These are phyloP conservation scores for Cremastinae sp. DNA, from an alignment of 2,888 invertebrate genomes.

Conservation along the genomic window DNA sequence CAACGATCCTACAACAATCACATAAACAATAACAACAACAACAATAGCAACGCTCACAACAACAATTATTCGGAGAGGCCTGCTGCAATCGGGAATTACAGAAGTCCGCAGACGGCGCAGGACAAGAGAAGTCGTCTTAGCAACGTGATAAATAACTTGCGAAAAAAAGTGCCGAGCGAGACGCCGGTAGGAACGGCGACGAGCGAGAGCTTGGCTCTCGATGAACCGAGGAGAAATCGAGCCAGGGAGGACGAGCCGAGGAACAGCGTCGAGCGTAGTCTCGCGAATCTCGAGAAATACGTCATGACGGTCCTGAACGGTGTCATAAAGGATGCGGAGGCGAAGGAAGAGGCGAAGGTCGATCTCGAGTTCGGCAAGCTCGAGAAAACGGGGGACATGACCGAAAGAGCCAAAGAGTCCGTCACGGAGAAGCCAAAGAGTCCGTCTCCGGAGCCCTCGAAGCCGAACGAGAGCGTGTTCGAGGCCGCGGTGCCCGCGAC, in stretches of 20 bases:
- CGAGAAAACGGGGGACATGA: no score
- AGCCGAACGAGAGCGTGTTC: slow-evolving; percentile 70
- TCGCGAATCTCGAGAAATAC: slow-evolving; percentile 77
- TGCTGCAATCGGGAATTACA: slow-evolving; percentile 45
- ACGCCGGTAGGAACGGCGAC: slow-evolving; percentile 4
- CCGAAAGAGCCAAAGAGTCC: slow-evolving; percentile 1
- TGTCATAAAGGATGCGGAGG: slow-evolving; percentile 76
- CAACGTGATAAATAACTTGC: slow-evolving; percentile 78
- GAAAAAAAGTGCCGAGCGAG: slow-evolving; percentile 74
- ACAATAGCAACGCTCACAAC: slow-evolving; percentile 28
- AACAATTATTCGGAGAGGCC: slow-evolving; percentile 51
- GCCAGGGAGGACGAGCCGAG: slow-evolving; percentile 53
- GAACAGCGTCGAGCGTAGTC: slow-evolving; percentile 73
- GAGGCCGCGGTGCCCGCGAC: slow-evolving; percentile 69
- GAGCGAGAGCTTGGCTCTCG: no score
- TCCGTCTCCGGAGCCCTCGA: slow-evolving; percentile 67
- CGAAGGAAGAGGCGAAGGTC: slow-evolving; percentile 50
- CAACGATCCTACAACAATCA: slow-evolving; percentile 38
- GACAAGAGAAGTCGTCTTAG: slow-evolving; percentile 78
- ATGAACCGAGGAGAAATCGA: no score
- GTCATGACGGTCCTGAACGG: slow-evolving; percentile 78
- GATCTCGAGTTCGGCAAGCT: no score
- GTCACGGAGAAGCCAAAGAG: slow-evolving; percentile 27
- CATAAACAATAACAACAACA: slow-evolving; percentile 11
- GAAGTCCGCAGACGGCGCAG: slow-evolving; percentile 71